phyloP scores from a whole-genome alignment of 2,797 vertebrate species.

The Ptychobarbus kaznakovi region DNA sequence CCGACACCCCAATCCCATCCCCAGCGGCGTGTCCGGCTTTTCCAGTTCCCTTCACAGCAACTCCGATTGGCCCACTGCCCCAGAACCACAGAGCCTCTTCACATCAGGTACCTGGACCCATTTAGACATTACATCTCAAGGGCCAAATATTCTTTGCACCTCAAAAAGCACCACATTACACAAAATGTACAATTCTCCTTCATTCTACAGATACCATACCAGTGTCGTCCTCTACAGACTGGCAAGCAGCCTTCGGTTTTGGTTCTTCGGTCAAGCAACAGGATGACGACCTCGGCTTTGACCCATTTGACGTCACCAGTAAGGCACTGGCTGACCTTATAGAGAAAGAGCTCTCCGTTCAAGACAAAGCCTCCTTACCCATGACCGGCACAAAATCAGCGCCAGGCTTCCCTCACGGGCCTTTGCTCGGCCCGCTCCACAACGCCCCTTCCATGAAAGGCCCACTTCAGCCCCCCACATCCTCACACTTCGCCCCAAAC shows the following conservation, averaged over 20 bases:
- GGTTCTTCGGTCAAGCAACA: conserved; percentile 85
- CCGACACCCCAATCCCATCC: conserved; percentile 96
- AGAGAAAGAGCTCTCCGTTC: conserved; percentile 92
- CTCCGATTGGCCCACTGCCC: conserved; percentile 95
- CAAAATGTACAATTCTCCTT: not conserved
- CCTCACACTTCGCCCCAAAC: conserved; percentile 82
- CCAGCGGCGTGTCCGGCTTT: conserved; percentile 90
- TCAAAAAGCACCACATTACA: not conserved
- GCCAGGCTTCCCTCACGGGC: conserved; percentile 82
- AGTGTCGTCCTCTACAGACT: conserved; percentile 94
- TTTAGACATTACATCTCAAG: not conserved
- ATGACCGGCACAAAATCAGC: conserved; percentile 72
- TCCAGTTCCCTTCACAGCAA: conserved; percentile 89
- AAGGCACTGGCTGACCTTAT: conserved; percentile 96
- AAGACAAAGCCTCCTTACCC: conserved; percentile 76
- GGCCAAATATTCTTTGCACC: not conserved
- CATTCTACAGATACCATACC: conserved; percentile 87
- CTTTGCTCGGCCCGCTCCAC: conserved; percentile 82
- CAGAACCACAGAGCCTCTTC: conserved; percentile 98
- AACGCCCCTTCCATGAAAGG: conserved; percentile 60
- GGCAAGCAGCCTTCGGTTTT: conserved; percentile 95
- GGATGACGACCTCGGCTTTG: conserved; percentile 93
- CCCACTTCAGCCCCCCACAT: conserved; percentile 70
- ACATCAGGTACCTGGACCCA: conserved; percentile 85
- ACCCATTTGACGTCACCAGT: conserved; percentile 93